Evolutionary conservation across 2,888 invertebrate genomes (phyloP).

Genomic region (Temnothorax unifasciatus): DNA sequence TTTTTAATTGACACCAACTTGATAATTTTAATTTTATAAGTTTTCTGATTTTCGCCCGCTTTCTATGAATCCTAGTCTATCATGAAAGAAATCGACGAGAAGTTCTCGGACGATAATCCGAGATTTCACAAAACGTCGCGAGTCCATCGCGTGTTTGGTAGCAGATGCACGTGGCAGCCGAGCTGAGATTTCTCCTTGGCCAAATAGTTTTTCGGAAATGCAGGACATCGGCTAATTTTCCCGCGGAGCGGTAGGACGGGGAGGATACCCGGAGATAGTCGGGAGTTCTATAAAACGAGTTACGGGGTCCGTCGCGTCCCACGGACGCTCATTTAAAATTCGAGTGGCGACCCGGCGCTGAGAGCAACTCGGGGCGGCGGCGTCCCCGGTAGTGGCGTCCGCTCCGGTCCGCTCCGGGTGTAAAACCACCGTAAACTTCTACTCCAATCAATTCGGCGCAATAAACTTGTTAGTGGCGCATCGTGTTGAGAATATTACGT

Average conservation of each 20-base stretch:
- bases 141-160: constrained; percentile 50
- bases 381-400: constrained; percentile 29
- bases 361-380: constrained; percentile 18
- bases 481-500: constrained; percentile 52
- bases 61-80: neutral
- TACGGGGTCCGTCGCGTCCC: constrained; percentile 47
- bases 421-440: constrained; percentile 80
- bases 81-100: neutral
- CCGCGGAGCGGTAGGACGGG: constrained; percentile 14
- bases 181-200: neutral
- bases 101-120: neutral
- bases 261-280: neutral
- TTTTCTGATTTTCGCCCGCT: neutral
- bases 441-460: constrained; percentile 78
- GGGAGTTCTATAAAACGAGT: constrained; percentile 26
- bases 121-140: constrained; percentile 70
- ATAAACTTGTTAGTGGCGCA: constrained; percentile 72
- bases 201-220: neutral
- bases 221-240: constrained; percentile 24
- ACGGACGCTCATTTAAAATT: constrained; percentile 73
- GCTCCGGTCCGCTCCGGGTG: constrained; percentile 60
- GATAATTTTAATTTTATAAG: neutral
- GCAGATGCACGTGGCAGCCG: neutral
- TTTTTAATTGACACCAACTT: neutral
- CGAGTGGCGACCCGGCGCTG: constrained; percentile 57